Evolutionary conservation across 2,113 vertebrate genomes (phyloP), one percentile per base, ranked within the genome.

Genomic region (Vulpes vulpes): DNA sequence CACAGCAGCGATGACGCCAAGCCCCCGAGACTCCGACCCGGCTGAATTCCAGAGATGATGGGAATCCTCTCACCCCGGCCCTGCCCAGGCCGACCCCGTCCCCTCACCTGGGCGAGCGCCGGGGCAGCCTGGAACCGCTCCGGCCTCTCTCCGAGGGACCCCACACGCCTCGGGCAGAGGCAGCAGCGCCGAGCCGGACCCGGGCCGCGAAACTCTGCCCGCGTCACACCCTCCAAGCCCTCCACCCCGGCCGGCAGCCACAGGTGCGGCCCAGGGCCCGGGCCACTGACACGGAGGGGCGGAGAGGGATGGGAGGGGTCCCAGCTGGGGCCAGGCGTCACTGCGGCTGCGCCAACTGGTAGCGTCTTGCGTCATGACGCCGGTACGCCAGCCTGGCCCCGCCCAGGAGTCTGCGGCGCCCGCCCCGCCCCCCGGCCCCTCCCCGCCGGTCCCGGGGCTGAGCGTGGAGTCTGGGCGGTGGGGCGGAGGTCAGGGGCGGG

Each of bases 291-390:
- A 51, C 76, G 57, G 57, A 27, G 67, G 80, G 92, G 96, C 23
- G 80, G 96, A n/a, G 60, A 82, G 71, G 53, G 55, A 60, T 27
- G 85, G 84, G 82, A 32, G 10, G 59, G 32, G 64, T 12, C 38
- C 16, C 4, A 43, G 59, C 38, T 0, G 27, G 3, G 55, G 83
- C 67, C 30, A 1, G 89, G 27, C 49, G 27, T 12, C 86, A 74
- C 89, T 95, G 96, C 96, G 96, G 35, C 96, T 97, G 95, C 97
- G 97, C 67, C 71, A n/a, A 73, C 67, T 10, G 59, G 25, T 2
- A 19, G 32, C 96, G 98, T 92, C 84, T 1, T 2, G 90, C 96
- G 93, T 96, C 91, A 95, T 38, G 67, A n/a, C 97, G 93, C 84
- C 65, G 15, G 93, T 57, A 32, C 90, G 80, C 62, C 88, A 5